These are phyloP conservation scores for Hyles vespertilio DNA, from an alignment of 1,140 invertebrate species.

Conservation along the genomic window DNA sequence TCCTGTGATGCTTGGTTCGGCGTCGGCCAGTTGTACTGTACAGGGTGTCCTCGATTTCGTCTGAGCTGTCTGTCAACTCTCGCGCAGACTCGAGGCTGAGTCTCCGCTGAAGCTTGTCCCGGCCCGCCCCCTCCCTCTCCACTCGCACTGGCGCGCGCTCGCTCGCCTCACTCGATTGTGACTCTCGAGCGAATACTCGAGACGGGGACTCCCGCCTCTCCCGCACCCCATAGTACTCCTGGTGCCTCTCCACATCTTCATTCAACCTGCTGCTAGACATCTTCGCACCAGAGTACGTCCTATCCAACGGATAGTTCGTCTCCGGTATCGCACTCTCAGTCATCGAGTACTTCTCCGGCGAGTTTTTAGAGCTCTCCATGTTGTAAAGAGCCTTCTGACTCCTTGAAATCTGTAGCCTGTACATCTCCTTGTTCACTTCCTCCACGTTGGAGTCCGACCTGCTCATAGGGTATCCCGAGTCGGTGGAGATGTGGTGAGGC, in stretches of 20 bases:
- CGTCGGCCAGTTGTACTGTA: constrained; percentile 71
- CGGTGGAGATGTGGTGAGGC: constrained; percentile 64
- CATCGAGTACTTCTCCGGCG: constrained; percentile 60
- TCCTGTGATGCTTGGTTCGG: constrained; percentile 78
- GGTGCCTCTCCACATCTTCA: constrained; percentile 65
- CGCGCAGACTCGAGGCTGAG: constrained; percentile 83
- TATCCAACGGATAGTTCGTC: constrained; percentile 70
- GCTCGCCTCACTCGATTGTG: constrained; percentile 58
- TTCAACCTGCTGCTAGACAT: constrained; percentile 67
- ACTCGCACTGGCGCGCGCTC: constrained; percentile 41
- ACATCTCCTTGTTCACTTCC: constrained; percentile 75
- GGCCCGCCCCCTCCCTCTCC: constrained; percentile 34
- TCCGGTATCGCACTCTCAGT: constrained; percentile 61
- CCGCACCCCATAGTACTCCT: constrained; percentile 55
- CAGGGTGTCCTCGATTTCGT: constrained; percentile 76
- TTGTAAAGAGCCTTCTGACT: constrained; percentile 72
- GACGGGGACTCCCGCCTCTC: constrained; percentile 59
- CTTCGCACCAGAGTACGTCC: constrained; percentile 70
- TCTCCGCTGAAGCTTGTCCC: constrained; percentile 75
- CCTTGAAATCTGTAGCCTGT: constrained; percentile 70
- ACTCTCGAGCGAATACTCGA: constrained; percentile 48
- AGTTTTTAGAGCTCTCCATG: constrained; percentile 65
- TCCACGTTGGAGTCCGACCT: constrained; percentile 72
- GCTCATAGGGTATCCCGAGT: constrained; percentile 64
- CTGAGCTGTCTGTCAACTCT: constrained; percentile 82